Evolutionary conservation across 2,113 vertebrate species (phyloP), one percentile per base, ranked within the genome.

Genomic region (Nannospalax galili): DNA sequence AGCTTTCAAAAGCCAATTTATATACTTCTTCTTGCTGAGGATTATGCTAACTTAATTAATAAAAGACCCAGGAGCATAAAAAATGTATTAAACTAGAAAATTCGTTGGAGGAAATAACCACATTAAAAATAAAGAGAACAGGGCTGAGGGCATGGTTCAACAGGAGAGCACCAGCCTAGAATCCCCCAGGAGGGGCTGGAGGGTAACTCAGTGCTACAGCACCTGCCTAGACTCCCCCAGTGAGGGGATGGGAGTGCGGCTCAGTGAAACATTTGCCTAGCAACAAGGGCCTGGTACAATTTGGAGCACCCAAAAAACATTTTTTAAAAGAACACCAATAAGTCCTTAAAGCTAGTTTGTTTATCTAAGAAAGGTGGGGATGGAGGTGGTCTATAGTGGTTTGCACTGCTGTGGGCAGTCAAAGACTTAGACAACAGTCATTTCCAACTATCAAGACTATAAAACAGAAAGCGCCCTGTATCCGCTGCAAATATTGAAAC

Each of bases 391-490:
- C 56, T 3, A 3, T 7, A 15, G 17, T 30, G 37, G 52, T 17
- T 37, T 12, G n/a, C 2, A 82, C 19, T 2, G 15, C 11, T 1
- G 1, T 0, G 9, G 42, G 69, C 7, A 7, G 32, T 11, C 52
- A 2, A 20, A 56, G 35, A 52, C 26, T 24, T 2, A 26, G 14
- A 40, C 28, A 58, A 26, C 26, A 22, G 16, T 30, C 15, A 37
- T 45, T 62, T 20, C 22, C 24, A 14, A n/a, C 24, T 3, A 56
- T 40, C 37, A 22, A 15, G 7, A 62, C 60, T 12, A 42, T 42
- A 40, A 11, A 42, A 16, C 42, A 28, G 74, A 26, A 3, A 60
- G n/a, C 52, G 40, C 0, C 6, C 9, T 0, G 0, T 0, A 16
- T 37, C 78, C 69, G 40, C 0, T 7, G 16, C 84, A 85, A 89